Evolutionary conservation across 2,797 vertebrate genomes (phyloP), one percentile per base, ranked within the genome.

Genomic region (Malacoraja senta): DNA sequence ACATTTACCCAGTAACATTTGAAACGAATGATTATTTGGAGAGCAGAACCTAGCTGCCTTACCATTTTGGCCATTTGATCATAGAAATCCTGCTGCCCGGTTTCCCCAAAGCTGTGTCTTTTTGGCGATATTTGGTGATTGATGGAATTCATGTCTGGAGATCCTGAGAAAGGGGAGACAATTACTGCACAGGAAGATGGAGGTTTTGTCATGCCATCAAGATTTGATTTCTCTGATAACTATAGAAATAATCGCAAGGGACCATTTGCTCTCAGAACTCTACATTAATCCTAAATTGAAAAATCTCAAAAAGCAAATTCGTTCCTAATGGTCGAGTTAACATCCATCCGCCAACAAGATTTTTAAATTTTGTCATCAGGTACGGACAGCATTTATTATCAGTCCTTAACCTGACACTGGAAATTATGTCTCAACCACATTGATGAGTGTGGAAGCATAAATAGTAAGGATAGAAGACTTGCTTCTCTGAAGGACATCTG

Each of bases 21-120:
- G 65, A 68, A 88, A 32, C 17, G 1, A 21, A 76, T 12, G 4
- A 4, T n/a, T 8, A 58, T 29, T 19, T 29, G 71, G 24, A n/a
- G 12, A 74, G 24, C 3, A 12, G 44, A 72, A 72, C 38, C 38
- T 44, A 35, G 38, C 68, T n/a, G 24, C 38, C 95, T 95, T 93
- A 98, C 97, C 97, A 97, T 96, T 90, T 95, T 94, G 53, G 96
- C 97, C 98, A 98, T 97, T 35, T 96, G 96, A 94, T 98, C 97
- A 68, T 98, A 98, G 93, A 98, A 97, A 94, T 98, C 98, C 94
- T 96, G 97, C 81, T 98, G 97, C 38, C 94, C 94, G 0, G 94
- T 93, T 2, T 97, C 96, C 0, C 96, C 95, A 88, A 96, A 94
- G 26, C 95, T 94, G 93, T 94, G 95, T 93, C 96, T 95, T 61